These are phyloP conservation scores for Trachymyrmex cornetzi DNA, from an alignment of 1,140 invertebrate genomes.

Conservation along the genomic window DNA sequence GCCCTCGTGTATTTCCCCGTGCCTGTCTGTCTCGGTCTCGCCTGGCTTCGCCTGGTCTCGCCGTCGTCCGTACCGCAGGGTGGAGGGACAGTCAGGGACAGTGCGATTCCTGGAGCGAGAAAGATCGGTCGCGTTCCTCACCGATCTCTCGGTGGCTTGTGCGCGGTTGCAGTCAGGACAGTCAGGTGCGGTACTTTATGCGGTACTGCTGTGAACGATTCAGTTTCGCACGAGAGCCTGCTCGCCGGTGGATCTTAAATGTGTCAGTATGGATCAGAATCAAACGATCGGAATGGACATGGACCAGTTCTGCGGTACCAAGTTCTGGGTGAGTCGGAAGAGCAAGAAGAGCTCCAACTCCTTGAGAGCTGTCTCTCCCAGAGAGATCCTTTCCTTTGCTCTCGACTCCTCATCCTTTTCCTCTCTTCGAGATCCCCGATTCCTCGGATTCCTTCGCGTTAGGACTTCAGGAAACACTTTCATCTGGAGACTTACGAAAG, in stretches of 20 bases:
- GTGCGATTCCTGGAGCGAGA: background rate
- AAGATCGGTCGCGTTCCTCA: background rate
- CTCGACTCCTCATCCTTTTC: background rate
- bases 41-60: background rate
- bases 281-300: conserved; percentile 86
- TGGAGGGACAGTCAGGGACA: background rate
- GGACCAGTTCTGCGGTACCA: conserved; percentile 89
- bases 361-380: background rate
- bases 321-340: conserved; percentile 88
- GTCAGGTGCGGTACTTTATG: background rate
- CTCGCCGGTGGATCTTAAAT: conserved; percentile 69
- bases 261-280: conserved; percentile 80
- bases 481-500: too few species aligned
- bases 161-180: background rate
- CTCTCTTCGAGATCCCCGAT: too few species aligned
- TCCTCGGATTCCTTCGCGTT: too few species aligned
- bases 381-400: background rate
- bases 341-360: background rate
- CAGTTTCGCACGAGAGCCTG: background rate
- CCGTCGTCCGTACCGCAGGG: background rate
- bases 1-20: background rate
- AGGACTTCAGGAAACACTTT: too few species aligned
- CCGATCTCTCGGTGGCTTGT: background rate
- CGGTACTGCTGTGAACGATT: background rate
- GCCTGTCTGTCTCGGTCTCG: background rate